Percentiles rank a stretch among this genome's conserved stretches.
Conservation (phyloP, 2,113 vertebrate species). For the Plectropomus leopardus region DNA sequence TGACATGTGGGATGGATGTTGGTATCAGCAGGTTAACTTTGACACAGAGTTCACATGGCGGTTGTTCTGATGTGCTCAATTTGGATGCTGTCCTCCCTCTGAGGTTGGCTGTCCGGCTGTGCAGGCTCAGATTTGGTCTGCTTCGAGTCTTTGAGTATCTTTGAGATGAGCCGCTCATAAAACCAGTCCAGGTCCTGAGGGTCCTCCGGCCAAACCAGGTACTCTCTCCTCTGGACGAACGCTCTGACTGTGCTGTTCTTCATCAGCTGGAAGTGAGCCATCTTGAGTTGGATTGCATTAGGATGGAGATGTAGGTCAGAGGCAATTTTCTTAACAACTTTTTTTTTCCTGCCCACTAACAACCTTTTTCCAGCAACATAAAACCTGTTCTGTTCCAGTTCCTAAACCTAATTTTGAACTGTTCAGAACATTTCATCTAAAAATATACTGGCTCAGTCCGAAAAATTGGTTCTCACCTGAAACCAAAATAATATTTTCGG, state of each 20-base stretch:
- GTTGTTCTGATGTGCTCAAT: conserved; percentile 21
- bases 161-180: conserved; percentile 84
- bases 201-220: conserved; percentile 91
- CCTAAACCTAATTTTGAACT: too few species aligned
- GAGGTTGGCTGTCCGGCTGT: neutral
- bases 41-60: conserved; percentile 21
- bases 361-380: too few species aligned
- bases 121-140: conserved; percentile 18
- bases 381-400: too few species aligned
- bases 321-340: neutral
- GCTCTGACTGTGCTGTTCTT: conserved; percentile 83
- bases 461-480: too few species aligned
- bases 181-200: conserved; percentile 91
- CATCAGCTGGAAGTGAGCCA: conserved; percentile 90
- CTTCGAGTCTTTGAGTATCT: conserved; percentile 84
- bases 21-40: neutral
- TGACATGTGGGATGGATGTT: neutral
- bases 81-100: neutral
- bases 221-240: conserved; percentile 86
- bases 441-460: too few species aligned
- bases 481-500: too few species aligned
- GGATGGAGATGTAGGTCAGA: neutral
- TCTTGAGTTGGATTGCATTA: conserved; percentile 37
- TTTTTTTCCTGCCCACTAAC: too few species aligned
- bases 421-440: too few species aligned